Base-by-base conservation (phyloP, 2,888 invertebrate species). In the Heliconius ismenius region DNA sequence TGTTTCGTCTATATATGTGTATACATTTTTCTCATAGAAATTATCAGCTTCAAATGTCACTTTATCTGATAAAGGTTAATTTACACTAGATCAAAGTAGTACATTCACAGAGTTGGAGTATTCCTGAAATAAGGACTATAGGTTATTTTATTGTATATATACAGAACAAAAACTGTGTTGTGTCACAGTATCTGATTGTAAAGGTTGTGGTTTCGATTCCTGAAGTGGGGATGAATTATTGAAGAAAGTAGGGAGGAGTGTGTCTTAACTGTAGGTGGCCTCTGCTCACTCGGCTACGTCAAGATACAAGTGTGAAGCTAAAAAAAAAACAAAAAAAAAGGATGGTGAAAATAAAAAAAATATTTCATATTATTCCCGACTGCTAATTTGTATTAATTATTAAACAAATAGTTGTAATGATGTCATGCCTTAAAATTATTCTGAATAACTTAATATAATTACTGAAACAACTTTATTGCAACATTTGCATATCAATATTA, bases 11-110 rank as follows among this genome's bases (percentile, higher is more conserved):
- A 43, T 54, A 18, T 28, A 28, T 28, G 32, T 32, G 7, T 24
- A 32, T 58, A 70, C 49, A 28, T 28, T 69, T 26, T 58, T 32
- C 28, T 15, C 32, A 15, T 58, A 36, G 18, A 58, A 58, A 68
- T 72, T 72, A 74, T 72, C 64, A 58, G 88, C 96, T 77, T 94
- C 96, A 58, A 63, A 39, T 95, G 95, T 84, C 88, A 43, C n/a
- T 73, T 96, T 80, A 81, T 80, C 79, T 76, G 79, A 80, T 78
- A 82, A 78, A 73, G 73, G 78, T 79, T 78, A 62, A 76, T 80
- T 79, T 73, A 77, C 62, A 28, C 43, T 62, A 62, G 1, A 26
- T 43, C 13, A 58, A 9, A 58, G 28, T 36, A 58, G 32, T 13
- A 65, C 36, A 36, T n/a, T 64, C 36, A 39, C 13, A 65, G n/a